Conservation (phyloP, 2,797 vertebrate genomes). For the Ibycter americanus region DNA sequence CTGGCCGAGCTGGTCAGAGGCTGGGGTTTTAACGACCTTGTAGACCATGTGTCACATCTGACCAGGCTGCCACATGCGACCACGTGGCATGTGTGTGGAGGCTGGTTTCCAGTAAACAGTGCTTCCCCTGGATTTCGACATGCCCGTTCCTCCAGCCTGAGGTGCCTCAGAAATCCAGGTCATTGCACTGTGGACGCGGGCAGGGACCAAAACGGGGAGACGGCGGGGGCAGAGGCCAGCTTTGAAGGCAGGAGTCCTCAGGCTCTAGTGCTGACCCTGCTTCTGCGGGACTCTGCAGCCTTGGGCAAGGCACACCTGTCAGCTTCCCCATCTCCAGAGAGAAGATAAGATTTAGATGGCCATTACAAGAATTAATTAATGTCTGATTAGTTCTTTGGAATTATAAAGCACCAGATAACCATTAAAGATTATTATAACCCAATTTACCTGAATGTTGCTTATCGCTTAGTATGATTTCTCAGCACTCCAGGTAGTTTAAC, state of each 20-base stretch:
- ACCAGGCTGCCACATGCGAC: neutral
- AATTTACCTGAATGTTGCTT: neutral
- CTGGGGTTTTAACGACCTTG: neutral
- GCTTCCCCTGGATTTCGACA: neutral
- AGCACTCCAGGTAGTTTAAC: neutral
- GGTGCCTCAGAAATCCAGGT: neutral
- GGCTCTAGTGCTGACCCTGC: neutral
- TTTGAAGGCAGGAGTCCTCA: neutral
- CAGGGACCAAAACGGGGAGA: neutral
- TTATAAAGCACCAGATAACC: neutral
- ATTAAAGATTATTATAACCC: neutral
- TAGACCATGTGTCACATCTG: neutral
- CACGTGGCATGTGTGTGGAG: neutral
- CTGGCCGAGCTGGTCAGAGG: neutral
- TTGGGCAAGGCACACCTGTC: neutral
- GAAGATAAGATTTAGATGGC: neutral
- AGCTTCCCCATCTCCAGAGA: neutral
- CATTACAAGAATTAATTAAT: conserved; percentile 3
- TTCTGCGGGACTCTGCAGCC: neutral
- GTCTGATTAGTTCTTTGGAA: neutral
- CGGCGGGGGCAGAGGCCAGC: neutral
- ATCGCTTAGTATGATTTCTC: neutral
- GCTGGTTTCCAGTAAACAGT: neutral
- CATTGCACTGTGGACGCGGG: neutral
- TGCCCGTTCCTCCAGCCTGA: neutral